Conservation (phyloP, 1,140 invertebrate species). For the Drosophila nasuta region DNA sequence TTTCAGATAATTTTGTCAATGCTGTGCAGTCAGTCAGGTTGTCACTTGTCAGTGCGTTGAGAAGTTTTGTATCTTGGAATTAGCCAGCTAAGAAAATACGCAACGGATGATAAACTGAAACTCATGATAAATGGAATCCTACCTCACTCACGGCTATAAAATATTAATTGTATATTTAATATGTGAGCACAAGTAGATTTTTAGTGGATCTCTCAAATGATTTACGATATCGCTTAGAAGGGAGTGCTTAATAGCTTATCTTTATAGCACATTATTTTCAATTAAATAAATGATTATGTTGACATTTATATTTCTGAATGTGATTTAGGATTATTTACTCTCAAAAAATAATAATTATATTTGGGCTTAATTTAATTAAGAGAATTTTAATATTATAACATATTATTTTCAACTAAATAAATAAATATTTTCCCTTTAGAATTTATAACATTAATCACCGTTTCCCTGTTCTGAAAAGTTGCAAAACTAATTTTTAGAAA, state of each 20-base stretch:
- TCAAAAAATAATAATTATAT: no score
- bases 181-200: not conserved
- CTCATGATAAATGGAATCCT: constrained; percentile 44
- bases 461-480: no score
- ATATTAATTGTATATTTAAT: constrained; percentile 18
- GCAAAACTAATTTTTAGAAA: rapidly evolving
- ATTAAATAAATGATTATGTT: not conserved
- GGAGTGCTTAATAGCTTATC: not conserved
- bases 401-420: no score
- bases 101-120: constrained; percentile 54
- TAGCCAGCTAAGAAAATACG: constrained; percentile 73
- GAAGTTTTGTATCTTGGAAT: constrained; percentile 75
- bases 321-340: no score
- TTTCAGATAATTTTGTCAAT: constrained; percentile 85
- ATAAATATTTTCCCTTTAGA: rapidly evolving
- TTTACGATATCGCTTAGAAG: not conserved
- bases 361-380: no score
- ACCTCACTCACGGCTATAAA: not conserved
- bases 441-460: no score
- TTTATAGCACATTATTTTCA: not conserved
- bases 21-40: constrained; percentile 84
- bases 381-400: no score
- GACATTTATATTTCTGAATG: no score
- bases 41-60: constrained; percentile 79
- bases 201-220: not conserved